These are phyloP conservation scores for Lycaena phlaeas DNA, from an alignment of 2,888 invertebrate genomes.

Conservation along the genomic window DNA sequence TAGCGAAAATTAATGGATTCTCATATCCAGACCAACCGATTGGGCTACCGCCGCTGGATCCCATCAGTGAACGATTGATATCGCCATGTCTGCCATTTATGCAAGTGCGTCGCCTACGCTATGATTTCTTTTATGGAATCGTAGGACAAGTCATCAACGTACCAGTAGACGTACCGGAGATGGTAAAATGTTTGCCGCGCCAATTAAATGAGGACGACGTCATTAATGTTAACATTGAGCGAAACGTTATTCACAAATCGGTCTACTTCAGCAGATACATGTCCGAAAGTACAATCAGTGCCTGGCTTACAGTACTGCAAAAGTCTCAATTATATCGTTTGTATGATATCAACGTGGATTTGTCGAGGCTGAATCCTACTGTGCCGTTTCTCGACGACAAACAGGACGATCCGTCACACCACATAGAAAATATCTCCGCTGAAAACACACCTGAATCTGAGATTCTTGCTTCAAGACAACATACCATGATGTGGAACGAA, in stretches of 20 bases:
- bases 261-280: constrained; percentile 26
- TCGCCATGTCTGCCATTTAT: constrained; percentile 34
- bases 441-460: constrained; percentile 23
- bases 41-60: constrained; percentile 29
- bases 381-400: constrained; percentile 19
- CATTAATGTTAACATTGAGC: constrained; percentile 32
- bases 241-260: constrained; percentile 30
- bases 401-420: constrained; percentile 23
- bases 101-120: constrained; percentile 33
- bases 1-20: constrained; percentile 33
- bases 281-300: constrained; percentile 26
- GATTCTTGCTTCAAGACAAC: constrained; percentile 27
- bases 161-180: constrained; percentile 31
- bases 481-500: constrained; percentile 32
- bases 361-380: constrained; percentile 23
- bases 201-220: constrained; percentile 31
- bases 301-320: constrained; percentile 27
- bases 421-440: constrained; percentile 26
- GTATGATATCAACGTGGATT: constrained; percentile 29
- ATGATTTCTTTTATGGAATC: constrained; percentile 33
- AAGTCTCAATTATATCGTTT: constrained; percentile 26
- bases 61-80: constrained; percentile 31
- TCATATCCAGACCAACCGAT: constrained; percentile 31
- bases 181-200: constrained; percentile 33
- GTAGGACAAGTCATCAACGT: constrained; percentile 41